phyloP scores from a whole-genome alignment of 2,797 vertebrate genomes.

The Tragelaphus oryx region DNA sequence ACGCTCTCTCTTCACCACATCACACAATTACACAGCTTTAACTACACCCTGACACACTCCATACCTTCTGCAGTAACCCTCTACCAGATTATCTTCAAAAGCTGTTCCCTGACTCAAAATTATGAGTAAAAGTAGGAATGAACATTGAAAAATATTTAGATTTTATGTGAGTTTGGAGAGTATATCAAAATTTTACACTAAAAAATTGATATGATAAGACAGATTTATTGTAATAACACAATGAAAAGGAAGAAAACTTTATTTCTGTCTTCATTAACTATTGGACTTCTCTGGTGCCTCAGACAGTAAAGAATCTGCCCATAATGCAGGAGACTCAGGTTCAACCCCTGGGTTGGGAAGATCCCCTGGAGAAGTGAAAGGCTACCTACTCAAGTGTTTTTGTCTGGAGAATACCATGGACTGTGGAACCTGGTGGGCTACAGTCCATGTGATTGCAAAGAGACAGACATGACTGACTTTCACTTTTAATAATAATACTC shows the following conservation, averaged over 20 bases:
- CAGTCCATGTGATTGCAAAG: background rate
- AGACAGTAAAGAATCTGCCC: background rate
- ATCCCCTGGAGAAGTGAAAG: background rate
- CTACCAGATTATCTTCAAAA: background rate
- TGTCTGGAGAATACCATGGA: background rate
- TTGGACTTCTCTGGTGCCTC: background rate
- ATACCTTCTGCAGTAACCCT: accelerated
- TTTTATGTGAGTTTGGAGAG: background rate
- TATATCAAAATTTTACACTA: background rate
- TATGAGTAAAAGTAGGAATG: background rate
- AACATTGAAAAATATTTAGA: background rate
- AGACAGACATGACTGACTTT: background rate
- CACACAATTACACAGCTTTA: accelerated
- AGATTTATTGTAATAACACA: background rate
- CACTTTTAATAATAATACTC: background rate
- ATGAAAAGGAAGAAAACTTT: background rate
- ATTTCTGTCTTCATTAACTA: background rate
- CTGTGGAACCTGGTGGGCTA: background rate
- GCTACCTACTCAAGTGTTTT: background rate
- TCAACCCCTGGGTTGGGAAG: background rate
- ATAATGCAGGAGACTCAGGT: accelerated
- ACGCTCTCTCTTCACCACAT: accelerated
- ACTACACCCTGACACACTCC: background rate
- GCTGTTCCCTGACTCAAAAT: background rate
- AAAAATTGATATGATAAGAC: background rate